Percentiles rank a stretch among this genome's conserved stretches.
phyloP scores from a whole-genome alignment of 2,797 vertebrate species.

The Rhincodon typus region DNA sequence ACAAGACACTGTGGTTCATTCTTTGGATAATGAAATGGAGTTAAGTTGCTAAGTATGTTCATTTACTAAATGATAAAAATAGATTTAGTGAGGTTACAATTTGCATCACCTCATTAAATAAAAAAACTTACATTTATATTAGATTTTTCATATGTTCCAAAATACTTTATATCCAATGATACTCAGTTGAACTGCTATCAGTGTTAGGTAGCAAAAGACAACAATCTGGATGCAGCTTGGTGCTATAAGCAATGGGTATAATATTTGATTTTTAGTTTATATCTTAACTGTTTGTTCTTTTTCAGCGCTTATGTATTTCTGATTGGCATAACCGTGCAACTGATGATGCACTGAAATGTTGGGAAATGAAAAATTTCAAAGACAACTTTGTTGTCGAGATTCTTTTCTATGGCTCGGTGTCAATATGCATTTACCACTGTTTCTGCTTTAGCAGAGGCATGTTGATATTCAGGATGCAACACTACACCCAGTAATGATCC shows the following conservation, averaged over 20 bases:
- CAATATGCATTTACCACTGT: background rate
- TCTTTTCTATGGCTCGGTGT: background rate
- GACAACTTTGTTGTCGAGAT: background rate
- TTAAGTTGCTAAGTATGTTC: background rate
- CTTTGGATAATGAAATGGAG: background rate
- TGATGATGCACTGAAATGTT: background rate
- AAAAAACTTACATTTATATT: background rate
- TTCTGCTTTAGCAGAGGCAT: background rate
- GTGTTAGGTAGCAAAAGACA: background rate
- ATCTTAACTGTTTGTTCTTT: background rate
- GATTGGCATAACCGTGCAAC: background rate
- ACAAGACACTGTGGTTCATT: background rate
- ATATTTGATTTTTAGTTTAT: background rate
- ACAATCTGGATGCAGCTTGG: background rate
- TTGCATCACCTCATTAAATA: background rate
- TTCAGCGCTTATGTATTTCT: background rate
- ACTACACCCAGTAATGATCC: background rate
- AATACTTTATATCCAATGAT: background rate
- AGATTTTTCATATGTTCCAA: background rate
- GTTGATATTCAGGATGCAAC: background rate
- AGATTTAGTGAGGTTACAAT: too few species aligned
- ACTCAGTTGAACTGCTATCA: background rate
- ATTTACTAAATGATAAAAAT: background rate
- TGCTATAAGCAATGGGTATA: background rate
- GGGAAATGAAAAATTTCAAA: conserved; percentile 22